These are phyloP conservation scores for Lordiphosa stackelbergi DNA, from an alignment of 1,140 invertebrate species.

Conservation along the genomic window DNA sequence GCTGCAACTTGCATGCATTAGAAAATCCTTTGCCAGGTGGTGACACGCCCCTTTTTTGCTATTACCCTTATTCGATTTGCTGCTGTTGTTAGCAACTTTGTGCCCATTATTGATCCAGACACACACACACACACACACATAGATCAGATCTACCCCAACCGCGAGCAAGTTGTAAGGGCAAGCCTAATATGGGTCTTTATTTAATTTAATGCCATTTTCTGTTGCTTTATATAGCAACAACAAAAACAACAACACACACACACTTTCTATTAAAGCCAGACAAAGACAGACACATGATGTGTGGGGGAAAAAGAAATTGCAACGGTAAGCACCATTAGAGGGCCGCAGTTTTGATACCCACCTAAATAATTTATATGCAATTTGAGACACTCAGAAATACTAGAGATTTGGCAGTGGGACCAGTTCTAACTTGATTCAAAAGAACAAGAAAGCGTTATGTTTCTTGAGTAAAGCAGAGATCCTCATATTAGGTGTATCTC, in stretches of 20 bases:
- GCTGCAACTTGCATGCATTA: conserved; percentile 48
- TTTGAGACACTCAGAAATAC: no score
- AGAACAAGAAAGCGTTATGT: no score
- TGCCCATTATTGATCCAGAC: conserved; percentile 68
- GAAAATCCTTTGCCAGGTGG: conserved; percentile 25
- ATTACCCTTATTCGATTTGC: conserved; percentile 28
- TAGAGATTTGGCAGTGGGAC: no score
- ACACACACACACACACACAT: conserved; percentile 20
- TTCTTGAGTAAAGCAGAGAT: no score
- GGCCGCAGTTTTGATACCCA: no score
- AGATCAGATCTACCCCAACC: conserved; percentile 33
- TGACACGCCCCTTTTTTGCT: conserved; percentile 27
- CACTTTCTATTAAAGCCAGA: background rate
- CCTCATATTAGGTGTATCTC: no score
- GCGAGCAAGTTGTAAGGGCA: conserved; percentile 47
- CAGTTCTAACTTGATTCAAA: no score
- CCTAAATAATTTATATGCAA: no score
- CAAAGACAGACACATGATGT: background rate
- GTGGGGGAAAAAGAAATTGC: background rate
- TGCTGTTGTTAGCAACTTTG: conserved; percentile 57
- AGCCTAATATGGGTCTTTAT: conserved; percentile 71
- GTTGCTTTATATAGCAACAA: conserved; percentile 31
- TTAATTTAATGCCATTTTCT: conserved; percentile 72
- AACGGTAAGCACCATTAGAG: no score
- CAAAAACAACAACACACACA: conserved; percentile 13